Percentiles rank a stretch among this genome's conserved stretches.
Conservation (phyloP, 2,888 invertebrate genomes). For the Orthosia incerta region DNA sequence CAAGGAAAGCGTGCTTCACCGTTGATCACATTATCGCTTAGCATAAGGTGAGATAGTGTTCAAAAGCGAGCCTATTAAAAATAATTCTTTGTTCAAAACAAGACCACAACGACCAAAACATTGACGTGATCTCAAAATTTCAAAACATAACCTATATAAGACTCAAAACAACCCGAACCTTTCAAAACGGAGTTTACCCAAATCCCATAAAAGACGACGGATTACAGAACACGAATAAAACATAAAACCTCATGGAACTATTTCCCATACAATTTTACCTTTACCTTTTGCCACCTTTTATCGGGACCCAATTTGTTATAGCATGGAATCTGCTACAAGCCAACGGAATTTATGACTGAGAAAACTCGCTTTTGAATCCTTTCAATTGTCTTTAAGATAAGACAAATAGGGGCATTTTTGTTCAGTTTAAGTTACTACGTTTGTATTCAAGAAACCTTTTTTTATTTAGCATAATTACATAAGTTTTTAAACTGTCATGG, state of each 20-base stretch:
- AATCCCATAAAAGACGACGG: conserved; percentile 30
- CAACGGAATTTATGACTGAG: conserved; percentile 61
- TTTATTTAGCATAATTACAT: too few relatives aligned
- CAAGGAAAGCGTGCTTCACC: too few relatives aligned
- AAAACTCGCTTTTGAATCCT: conserved; percentile 56
- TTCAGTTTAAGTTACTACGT: conserved; percentile 21
- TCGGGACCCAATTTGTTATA: conserved; percentile 63
- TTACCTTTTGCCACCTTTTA: conserved; percentile 49
- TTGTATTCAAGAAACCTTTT: background rate
- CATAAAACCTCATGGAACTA: conserved; percentile 36
- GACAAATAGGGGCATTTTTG: conserved; percentile 48
- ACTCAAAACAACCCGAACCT: background rate
- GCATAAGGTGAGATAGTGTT: too few relatives aligned
- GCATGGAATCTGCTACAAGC: conserved; percentile 52
- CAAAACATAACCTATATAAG: conserved; percentile 4
- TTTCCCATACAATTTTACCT: conserved; percentile 50
- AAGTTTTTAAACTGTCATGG: too few relatives aligned
- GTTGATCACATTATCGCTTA: too few relatives aligned
- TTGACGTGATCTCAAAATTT: background rate
- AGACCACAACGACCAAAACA: background rate
- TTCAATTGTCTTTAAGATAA: conserved; percentile 65
- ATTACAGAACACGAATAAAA: conserved; percentile 11
- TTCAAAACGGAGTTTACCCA: conserved; percentile 15
- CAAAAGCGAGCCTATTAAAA: too few relatives aligned
- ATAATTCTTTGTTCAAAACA: background rate